Base-by-base conservation (phyloP, 2,888 invertebrate genomes). In the Drosophila nigricruria region DNA sequence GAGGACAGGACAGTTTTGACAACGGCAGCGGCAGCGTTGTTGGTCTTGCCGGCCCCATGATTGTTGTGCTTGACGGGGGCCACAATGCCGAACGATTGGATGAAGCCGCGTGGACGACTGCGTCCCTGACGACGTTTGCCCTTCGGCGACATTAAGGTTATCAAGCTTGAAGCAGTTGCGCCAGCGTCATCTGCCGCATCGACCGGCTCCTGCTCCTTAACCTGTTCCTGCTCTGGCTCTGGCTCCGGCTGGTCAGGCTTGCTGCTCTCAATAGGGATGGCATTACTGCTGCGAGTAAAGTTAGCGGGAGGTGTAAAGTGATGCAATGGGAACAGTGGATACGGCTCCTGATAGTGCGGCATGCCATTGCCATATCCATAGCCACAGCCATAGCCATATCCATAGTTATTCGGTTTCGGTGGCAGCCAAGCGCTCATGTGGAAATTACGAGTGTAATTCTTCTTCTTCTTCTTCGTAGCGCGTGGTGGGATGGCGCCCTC, bases 1-100 rank as follows among this genome's bases (percentile, higher is more conserved):
- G 30, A 10, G 10, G 30, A 25, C 5, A 5, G 1, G 30, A 30
- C 1, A 10, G 10, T 30, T 3, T 30, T 30, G 30, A 10, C 5
- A 1, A n/a, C n/a, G 30, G 50, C 50, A 3, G 43, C 62, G 6
- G 14, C 0, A 8, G 27, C 30, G 6, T 50, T 59, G 6, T 50
- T 59, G 1, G 10, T 20, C 14, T 68, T 62, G 30, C 10, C 10
- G 40, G 25, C 4, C 0, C 14, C 16, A 10, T 2, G 30, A 9
- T 20, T 36, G 10, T n/a, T 42, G 2, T 30, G 60, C 14, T 57
- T 64, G 6, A n/a, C 16, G 0, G 65, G 74, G 0, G 75, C 30
- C 2, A 74, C 75, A 5, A 74, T 74, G 30, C 75, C 75, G 53
- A 75, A 75, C 3, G 74, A 74, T 49, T 75, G 70, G 10, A 66